Evolutionary conservation across 2,113 vertebrate genomes (phyloP).

Genomic region (Caranx ignobilis): DNA sequence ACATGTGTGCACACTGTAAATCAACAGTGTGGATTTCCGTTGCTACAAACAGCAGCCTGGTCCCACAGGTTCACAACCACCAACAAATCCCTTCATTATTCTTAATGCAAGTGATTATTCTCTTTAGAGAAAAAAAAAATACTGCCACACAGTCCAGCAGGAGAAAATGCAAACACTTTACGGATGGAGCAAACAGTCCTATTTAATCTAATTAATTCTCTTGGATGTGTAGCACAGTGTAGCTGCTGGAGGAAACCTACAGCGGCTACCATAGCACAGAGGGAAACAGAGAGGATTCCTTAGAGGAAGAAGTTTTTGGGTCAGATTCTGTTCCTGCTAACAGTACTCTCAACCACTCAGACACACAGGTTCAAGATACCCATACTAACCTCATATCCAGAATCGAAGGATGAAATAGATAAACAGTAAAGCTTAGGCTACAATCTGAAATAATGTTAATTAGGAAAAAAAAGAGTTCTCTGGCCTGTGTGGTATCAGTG

Average conservation of each 20-base stretch:
- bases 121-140: conserved; percentile 8
- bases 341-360: background rate
- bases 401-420: background rate
- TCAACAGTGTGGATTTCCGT: conserved; percentile 41
- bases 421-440: background rate
- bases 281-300: background rate
- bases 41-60: conserved; percentile 30
- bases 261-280: background rate
- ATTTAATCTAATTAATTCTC: conserved; percentile 67
- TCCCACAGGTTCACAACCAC: conserved; percentile 23
- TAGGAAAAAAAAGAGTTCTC: background rate
- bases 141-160: conserved; percentile 30
- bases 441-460: background rate
- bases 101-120: conserved; percentile 52
- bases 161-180: conserved; percentile 53
- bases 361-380: background rate
- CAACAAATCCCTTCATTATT: conserved; percentile 52
- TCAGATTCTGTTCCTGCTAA: background rate
- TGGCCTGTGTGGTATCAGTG: background rate
- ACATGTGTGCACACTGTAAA: conserved; percentile 39
- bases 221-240: conserved; percentile 40
- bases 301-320: background rate
- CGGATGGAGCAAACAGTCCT: conserved; percentile 36
- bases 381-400: background rate
- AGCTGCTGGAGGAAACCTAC: conserved; percentile 24